Base-by-base conservation (phyloP, 2,797 vertebrate species). In the Chelon labrosus region DNA sequence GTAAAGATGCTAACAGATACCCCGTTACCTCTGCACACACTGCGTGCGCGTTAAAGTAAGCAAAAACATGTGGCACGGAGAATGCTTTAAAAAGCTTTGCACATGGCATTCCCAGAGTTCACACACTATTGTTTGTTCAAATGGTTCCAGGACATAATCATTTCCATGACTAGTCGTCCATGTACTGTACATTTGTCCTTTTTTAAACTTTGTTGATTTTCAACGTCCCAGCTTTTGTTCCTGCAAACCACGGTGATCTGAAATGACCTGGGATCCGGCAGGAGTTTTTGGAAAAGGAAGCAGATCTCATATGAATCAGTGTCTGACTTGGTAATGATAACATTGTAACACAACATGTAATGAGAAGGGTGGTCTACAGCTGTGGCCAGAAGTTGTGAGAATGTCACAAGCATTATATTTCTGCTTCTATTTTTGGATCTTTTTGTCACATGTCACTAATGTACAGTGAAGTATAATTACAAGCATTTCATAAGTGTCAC, bases 1-100 rank as follows among this genome's bases (percentile, higher is more conserved):
- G 63, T 88, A 85, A 89, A 90, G 73, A 90, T 64, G 84, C 68
- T 22, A 81, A 65, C 69, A 56, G 87, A 88, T 73, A 53, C 58
- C 64, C 20, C 37, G 10, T 25, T 69, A 59, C 22, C 58, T 42
- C 5, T 0, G 37, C 35, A 51, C 66, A 70, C 54, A 67, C 69
- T 49, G 66, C 46, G 22, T n/a, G 17, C 10, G 54, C 19, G 42
- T 19, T 66, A 52, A 66, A 65, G 70, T 60, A 82, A 88, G 72
- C 58, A 77, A 61, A 85, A 88, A 78, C 84, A 88, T 67, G 71
- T 88, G 90, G 76, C 49, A 75, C 51, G 6, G 47, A 59, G 56
- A 71, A 42, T 10, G 42, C 1, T 44, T 61, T 13, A n/a, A 37
- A 16, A 37, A 65, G 20, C 5, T 10, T 13, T 44, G 35, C 16